Conservation (phyloP, 2,797 vertebrate genomes). For the Oryzias dopingdopingensis region DNA sequence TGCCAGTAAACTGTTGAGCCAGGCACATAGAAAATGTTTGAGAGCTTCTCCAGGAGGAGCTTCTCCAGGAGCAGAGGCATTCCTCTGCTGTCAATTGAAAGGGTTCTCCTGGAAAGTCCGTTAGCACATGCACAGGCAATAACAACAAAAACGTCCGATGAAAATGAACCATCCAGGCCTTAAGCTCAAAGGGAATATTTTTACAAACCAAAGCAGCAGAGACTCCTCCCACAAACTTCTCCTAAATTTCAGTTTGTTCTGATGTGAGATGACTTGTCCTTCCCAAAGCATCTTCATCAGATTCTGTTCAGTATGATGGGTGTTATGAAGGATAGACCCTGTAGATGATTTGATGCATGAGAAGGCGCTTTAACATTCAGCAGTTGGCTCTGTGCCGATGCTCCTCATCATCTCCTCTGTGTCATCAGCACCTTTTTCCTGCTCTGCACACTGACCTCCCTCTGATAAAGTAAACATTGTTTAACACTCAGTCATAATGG, state of each 20-base stretch:
- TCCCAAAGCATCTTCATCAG: background rate
- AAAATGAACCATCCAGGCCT: no score
- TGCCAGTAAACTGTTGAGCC: conserved; percentile 2
- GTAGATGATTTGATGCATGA: conserved; percentile 47
- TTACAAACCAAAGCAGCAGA: no score
- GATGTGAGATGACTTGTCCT: no score
- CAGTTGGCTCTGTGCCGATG: background rate
- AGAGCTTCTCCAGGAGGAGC: no score
- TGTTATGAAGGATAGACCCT: conserved; percentile 41
- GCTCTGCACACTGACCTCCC: conserved; percentile 29
- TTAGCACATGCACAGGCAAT: no score
- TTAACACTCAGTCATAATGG: conserved; percentile 23
- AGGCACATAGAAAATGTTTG: background rate
- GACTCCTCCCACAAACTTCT: no score
- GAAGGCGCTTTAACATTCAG: conserved; percentile 14
- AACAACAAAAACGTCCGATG: no score
- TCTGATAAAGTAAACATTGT: conserved; percentile 34
- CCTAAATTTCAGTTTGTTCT: no score
- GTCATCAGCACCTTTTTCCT: conserved; percentile 13
- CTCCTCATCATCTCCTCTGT: conserved; percentile 24
- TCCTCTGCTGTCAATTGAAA: background rate
- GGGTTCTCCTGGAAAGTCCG: no score
- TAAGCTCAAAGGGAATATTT: no score
- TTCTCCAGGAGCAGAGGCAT: no score
- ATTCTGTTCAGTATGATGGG: conserved; percentile 8